Evolutionary conservation across 2,797 vertebrate genomes (phyloP), one percentile per base, ranked within the genome.

Genomic region (Gouania willdenowi): DNA sequence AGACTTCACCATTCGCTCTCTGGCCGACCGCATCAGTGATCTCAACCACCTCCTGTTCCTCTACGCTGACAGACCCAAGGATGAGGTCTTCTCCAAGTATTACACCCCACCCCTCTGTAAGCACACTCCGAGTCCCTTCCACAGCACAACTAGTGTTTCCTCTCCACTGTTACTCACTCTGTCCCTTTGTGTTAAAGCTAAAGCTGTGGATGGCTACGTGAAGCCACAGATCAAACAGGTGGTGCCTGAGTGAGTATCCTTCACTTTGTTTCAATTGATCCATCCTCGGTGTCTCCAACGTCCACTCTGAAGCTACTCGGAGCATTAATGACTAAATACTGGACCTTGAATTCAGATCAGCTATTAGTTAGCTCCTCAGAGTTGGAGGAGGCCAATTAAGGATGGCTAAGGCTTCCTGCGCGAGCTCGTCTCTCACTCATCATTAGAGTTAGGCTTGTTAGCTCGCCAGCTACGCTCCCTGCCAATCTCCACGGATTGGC

Each of bases 171-270:
- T 26, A 62, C 21, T 62, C 18, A 26, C n/a, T 63, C 18, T 62
- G 6, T 26, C 38, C 50, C 24, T 72, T 56, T 48, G 26, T 57
- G 38, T 52, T 37, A 32, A 60, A 97, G 94, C 92, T 23, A 98
- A 98, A 90, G 93, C 92, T 1, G 89, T 92, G 52, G 95, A 97
- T 1, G 96, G 96, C 25, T 98, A 98, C 0, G 94, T 98, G 83
- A 98, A 98, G 70, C 94, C 95, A 0, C 94, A 94, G 81, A 98
- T 98, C 84, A 98, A 94, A 74, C 96, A 98, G 86, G 94, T 98
- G 59, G 93, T 96, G 48, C 94, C 94, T 11, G 94, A 95, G 93
- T 97, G 88, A 93, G 93, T 91, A 29, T 24, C 26, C 4, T 3
- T 32, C 12, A 19, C 21, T 53, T 13, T 14, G 11, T 27, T 43